Percentiles rank a stretch among this genome's conserved stretches.
These are phyloP conservation scores for Pristionchus mayeri DNA, from an alignment of 2,888 invertebrate species.

Conservation along the genomic window DNA sequence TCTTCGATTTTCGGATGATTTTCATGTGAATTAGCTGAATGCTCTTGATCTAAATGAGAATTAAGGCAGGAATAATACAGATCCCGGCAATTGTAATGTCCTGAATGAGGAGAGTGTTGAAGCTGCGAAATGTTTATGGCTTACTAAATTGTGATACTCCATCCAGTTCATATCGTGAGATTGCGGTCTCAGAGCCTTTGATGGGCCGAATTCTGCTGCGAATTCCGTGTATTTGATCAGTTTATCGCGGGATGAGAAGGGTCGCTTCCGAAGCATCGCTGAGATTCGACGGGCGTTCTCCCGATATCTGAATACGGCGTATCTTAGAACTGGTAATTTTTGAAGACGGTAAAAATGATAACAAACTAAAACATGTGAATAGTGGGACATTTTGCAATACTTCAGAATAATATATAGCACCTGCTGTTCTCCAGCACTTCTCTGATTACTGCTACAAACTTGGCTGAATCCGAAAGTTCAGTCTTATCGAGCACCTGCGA, in stretches of 20 bases:
- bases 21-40: too few relatives aligned
- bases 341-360: too few relatives aligned
- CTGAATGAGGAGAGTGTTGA: too few relatives aligned
- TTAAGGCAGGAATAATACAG: too few relatives aligned
- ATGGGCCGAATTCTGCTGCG: slow-evolving; percentile 53
- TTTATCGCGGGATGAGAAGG: slow-evolving; percentile 52
- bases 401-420: too few relatives aligned
- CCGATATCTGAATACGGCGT: neutral
- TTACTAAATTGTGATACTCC: too few relatives aligned
- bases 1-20: too few relatives aligned
- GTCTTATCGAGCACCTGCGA: slow-evolving; percentile 18
- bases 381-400: too few relatives aligned
- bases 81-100: too few relatives aligned
- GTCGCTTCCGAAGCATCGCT: slow-evolving; percentile 39
- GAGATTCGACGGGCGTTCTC: slow-evolving; percentile 3
- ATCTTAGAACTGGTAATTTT: neutral
- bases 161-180: slow-evolving; percentile 44
- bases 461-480: neutral
- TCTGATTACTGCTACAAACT: neutral
- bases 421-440: neutral
- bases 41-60: too few relatives aligned
- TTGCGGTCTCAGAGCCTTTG: slow-evolving; percentile 17
- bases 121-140: too few relatives aligned
- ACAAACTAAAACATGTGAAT: too few relatives aligned
- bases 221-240: slow-evolving; percentile 54